Evolutionary conservation across 2,888 invertebrate genomes (phyloP), one percentile per base, ranked within the genome.

Genomic region (Latheticus oryzae): DNA sequence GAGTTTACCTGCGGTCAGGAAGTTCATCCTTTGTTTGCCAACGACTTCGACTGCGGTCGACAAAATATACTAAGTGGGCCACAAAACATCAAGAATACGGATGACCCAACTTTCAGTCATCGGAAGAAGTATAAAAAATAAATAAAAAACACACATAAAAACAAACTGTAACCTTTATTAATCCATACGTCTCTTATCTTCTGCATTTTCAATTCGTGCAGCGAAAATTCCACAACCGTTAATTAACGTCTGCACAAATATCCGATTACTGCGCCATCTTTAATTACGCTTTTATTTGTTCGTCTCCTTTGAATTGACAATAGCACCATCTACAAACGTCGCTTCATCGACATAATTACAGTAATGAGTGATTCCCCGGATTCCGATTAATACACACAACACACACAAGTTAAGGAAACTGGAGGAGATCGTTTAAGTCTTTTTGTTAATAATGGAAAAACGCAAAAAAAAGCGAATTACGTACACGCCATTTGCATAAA

Each of bases 301-400:
- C 35, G 7, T 12, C 12, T 40, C 40, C 40, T 40, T 40, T 40
- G 40, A 40, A 40, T 40, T 26, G 9, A 12, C 28, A 42, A 15
- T 28, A 28, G 13, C 23, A 12, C 12, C 43, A 28, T 42, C 42
- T 42, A 32, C 30, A 45, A 45, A 30, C 30, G 19, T 17, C 17
- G 30, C 13, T 45, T 45, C 28, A 11, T 35, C 11, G 7, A 3
- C 16, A 63, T 67, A 67, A 67, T 67, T 67, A 65, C 63, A 38
- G 62, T 67, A 67, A 67, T 67, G 64, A 66, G 64, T 30, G 30
- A 8, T 17, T 42, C 40, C 12, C 8, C 38, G 33, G 19, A 19
- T 15, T 9, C 15, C n/a, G 35, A 19, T n/a, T 28, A 28, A 28
- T 9, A 28, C 28, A 11, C 28, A 12, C 9, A 8, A 8, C 11